Conservation (phyloP, 2,113 vertebrate species). For the Odocoileus hemionus region DNA sequence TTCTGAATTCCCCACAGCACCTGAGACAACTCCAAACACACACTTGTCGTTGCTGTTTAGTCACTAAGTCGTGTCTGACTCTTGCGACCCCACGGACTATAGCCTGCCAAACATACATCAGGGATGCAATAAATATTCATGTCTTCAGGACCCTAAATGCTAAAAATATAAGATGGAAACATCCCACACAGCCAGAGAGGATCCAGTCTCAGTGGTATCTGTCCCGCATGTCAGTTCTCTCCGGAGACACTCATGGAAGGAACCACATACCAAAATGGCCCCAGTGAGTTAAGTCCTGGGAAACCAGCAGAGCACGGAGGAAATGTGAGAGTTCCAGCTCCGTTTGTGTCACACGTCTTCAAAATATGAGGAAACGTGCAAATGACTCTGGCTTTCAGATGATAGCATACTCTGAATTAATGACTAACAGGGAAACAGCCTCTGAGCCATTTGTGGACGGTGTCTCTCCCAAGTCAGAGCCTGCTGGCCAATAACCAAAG, state of each 20-base stretch:
- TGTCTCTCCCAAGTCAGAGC: conserved; percentile 10
- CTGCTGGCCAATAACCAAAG: conserved; percentile 16
- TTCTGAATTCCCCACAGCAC: not conserved
- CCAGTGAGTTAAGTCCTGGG: not conserved
- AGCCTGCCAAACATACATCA: not conserved
- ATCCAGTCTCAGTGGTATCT: not conserved
- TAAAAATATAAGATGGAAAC: not conserved
- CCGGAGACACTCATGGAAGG: not conserved
- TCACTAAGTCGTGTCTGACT: not conserved
- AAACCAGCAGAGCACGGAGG: not conserved
- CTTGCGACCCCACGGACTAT: not conserved
- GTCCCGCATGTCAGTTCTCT: not conserved
- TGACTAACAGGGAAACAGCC: not conserved
- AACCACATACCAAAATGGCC: not conserved
- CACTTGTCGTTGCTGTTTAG: not conserved
- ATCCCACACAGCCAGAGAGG: not conserved
- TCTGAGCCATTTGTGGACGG: not conserved
- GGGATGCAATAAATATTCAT: not conserved
- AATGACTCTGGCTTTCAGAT: conserved; percentile 38
- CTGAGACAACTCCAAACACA: not conserved
- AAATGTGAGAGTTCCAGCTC: not conserved
- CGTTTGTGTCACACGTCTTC: conserved; percentile 22
- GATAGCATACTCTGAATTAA: conserved; percentile 29
- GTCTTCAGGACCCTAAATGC: not conserved
- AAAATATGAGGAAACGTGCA: conserved; percentile 46